Evolutionary conservation across 2,888 invertebrate species (phyloP), one percentile per base, ranked within the genome.

Genomic region (Spisula solida): DNA sequence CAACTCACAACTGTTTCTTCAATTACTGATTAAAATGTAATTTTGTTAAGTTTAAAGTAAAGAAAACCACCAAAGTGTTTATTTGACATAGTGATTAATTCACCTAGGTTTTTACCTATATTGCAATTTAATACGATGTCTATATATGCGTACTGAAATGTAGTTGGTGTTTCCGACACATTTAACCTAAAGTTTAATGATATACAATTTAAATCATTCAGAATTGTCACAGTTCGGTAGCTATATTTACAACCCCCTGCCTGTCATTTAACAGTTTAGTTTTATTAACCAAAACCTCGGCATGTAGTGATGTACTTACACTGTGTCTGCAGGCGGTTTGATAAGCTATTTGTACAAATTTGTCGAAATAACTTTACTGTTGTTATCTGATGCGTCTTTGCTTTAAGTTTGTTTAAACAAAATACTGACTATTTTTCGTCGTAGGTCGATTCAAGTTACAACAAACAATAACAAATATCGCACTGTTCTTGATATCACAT

Each of bases 151-250:
- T 14, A 31, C 75, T 34, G 14, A 14, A 31, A 25, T 18, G 31
- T 5, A 16, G 14, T 75, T 75, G 70, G 41, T 41, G 41, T 41
- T 41, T 8, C 29, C 70, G 31, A 70, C 70, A 31, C 14, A 75
- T 2, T 34, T 31, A 34, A 75, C 20, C 10, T n/a, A n/a, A n/a
- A n/a, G n/a, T 25, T n/a, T 41, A 18, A 18, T 75, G 18, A 75
- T 31, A 18, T 75, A 34, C 18, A 34, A 75, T 75, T 75, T 16
- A 75, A 75, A 25, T 75, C 75, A 75, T 31, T 75, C 75, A 75
- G 10, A 5, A 25, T 18, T 16, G 75, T 75, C 34, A 75, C 75
- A 16, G 34, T 16, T 31, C 18, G 14, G 31, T 75, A 31, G 25
- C 0, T 18, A 18, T 75, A 31, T 75, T 75, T 75, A 75, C 75